A percentile compares a stretch with the other conserved stretches of the same genome.
phyloP scores from a whole-genome alignment of 2,113 vertebrate genomes.

The Scophthalmus maximus region DNA sequence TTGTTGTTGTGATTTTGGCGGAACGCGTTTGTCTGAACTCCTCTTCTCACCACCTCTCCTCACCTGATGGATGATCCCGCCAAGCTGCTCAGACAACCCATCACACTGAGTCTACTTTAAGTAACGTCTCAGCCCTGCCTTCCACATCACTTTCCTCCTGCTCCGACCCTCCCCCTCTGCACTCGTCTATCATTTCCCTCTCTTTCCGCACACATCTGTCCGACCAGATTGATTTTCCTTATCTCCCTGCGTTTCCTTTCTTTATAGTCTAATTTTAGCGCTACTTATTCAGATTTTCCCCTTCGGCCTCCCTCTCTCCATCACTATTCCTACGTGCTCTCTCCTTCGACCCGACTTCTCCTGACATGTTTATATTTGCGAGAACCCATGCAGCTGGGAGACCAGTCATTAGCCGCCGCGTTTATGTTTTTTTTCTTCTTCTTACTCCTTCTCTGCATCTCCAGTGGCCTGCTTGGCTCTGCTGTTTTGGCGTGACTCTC shows the following conservation, averaged over 20 bases:
- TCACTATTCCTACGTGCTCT: slow-evolving; percentile 22
- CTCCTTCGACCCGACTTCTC: slow-evolving; percentile 46
- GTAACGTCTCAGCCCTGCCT: slow-evolving; percentile 33
- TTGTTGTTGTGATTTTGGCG: slow-evolving; percentile 18
- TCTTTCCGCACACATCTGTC: slow-evolving; percentile 41
- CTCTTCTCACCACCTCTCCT: slow-evolving; percentile 30
- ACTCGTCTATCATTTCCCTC: slow-evolving; percentile 39
- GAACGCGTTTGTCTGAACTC: slow-evolving; percentile 26
- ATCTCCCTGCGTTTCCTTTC: slow-evolving; percentile 9
- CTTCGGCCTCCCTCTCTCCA: slow-evolving; percentile 26
- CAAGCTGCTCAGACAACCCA: slow-evolving; percentile 50
- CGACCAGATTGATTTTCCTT: slow-evolving; percentile 36
- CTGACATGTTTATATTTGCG: slow-evolving; percentile 59
- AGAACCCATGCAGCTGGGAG: slow-evolving; percentile 56
- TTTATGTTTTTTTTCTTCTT: slow-evolving; percentile 21
- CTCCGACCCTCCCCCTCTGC: slow-evolving; percentile 21
- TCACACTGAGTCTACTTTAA: slow-evolving; percentile 53
- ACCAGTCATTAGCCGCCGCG: slow-evolving; percentile 51
- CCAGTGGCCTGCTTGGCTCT: slow-evolving; percentile 22
- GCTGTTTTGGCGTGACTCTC: slow-evolving; percentile 60
- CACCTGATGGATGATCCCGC: slow-evolving; percentile 44
- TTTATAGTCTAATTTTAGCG: slow-evolving; percentile 38
- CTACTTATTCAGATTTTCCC: slow-evolving; percentile 23
- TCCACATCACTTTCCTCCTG: slow-evolving; percentile 30
- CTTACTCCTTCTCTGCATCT: slow-evolving; percentile 24